These are phyloP conservation scores for Heliconius eleuchia DNA, from an alignment of 1,140 invertebrate species.

Conservation along the genomic window DNA sequence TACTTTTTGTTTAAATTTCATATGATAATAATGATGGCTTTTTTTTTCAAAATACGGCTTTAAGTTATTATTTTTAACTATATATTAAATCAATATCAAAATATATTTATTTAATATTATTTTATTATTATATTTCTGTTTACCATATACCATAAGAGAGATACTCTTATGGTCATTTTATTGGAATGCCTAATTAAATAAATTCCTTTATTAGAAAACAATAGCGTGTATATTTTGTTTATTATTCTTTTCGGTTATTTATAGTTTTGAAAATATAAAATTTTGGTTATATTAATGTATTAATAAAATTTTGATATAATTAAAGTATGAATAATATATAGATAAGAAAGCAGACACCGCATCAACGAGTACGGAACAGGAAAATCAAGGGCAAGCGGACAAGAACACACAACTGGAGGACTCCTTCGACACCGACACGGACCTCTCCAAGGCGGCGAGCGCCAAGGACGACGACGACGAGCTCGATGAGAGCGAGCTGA, in stretches of 20 bases:
- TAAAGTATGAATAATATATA: conserved; percentile 30
- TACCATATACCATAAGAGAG: no score
- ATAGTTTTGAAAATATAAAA: no score
- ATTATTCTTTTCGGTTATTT: no score
- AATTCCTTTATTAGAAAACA: no score
- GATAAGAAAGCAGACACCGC: conserved; percentile 66
- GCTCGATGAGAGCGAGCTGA: conserved; percentile 64
- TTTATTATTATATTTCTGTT: no score
- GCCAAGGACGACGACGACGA: conserved; percentile 69
- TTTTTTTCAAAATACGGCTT: neutral
- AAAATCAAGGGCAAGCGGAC: conserved; percentile 42
- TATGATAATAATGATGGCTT: neutral
- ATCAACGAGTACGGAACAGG: conserved; percentile 53
- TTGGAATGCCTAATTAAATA: no score
- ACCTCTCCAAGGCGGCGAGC: conserved; percentile 51
- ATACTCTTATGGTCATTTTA: no score
- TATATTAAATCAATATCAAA: no score
- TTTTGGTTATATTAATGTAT: no score
- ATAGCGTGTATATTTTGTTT: no score
- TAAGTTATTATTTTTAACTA: neutral
- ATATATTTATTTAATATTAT: no score
- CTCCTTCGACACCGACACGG: conserved; percentile 43
- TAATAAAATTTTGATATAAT: neutral
- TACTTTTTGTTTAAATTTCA: neutral
- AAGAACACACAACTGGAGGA: conserved; percentile 52